A percentile compares a stretch with the other conserved stretches of the same genome.
phyloP scores from a whole-genome alignment of 2,888 invertebrate species.

The Eupithecia tripunctaria region DNA sequence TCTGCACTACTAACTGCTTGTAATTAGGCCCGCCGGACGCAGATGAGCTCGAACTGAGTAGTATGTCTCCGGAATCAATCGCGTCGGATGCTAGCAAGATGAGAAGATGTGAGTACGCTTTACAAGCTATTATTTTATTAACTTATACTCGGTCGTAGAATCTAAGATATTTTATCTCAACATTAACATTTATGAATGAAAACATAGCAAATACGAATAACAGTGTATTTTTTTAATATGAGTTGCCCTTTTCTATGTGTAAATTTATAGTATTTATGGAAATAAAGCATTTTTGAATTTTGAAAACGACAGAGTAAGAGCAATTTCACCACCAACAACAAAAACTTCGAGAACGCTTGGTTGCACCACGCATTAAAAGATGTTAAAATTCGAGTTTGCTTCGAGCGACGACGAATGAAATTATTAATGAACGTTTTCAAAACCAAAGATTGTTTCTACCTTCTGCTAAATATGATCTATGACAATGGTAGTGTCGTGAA shows the following conservation, averaged over 20 bases:
- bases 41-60: slow-evolving; percentile 50
- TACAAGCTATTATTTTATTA: neutral
- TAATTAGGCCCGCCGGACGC: slow-evolving; percentile 63
- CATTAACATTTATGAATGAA: too few relatives aligned
- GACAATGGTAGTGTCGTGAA: neutral
- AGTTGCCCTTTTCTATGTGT: too few relatives aligned
- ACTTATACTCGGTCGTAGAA: neutral
- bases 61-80: slow-evolving; percentile 55
- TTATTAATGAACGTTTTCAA: neutral
- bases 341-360: neutral
- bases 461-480: too few relatives aligned
- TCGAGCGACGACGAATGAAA: too few relatives aligned
- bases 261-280: too few relatives aligned
- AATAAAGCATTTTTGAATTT: too few relatives aligned
- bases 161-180: neutral
- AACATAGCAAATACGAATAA: too few relatives aligned
- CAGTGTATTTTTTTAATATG: too few relatives aligned
- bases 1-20: slow-evolving; percentile 45
- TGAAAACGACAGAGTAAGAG: neutral
- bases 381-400: neutral
- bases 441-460: neutral
- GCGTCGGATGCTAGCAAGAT: slow-evolving; percentile 56
- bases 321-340: neutral
- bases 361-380: neutral
- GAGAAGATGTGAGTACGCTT: slow-evolving; percentile 49